These are phyloP conservation scores for Dione juno DNA, from an alignment of 2,888 invertebrate species.

Conservation along the genomic window DNA sequence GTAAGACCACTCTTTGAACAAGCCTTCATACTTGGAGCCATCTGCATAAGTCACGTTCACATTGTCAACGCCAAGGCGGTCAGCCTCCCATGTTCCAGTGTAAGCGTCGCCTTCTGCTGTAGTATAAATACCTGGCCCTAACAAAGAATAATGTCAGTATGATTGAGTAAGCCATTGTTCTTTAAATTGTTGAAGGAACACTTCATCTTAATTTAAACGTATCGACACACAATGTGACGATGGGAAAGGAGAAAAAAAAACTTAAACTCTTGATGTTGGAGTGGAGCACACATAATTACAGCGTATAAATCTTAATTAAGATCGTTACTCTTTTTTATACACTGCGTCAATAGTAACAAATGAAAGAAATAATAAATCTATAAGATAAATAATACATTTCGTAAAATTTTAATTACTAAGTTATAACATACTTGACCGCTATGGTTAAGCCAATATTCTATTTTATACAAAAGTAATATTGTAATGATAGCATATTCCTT, in stretches of 20 bases:
- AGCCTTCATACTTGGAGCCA: constrained; percentile 78
- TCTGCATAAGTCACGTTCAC: constrained; percentile 71
- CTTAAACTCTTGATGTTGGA: constrained; percentile 1
- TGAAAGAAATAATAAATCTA: too few species aligned
- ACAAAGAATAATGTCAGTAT: constrained; percentile 29
- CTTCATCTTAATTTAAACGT: constrained; percentile 23
- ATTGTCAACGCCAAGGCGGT: constrained; percentile 70
- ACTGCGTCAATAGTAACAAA: too few species aligned
- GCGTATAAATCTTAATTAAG: constrained; percentile 21
- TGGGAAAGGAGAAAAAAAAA: constrained; percentile 21
- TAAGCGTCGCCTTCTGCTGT: constrained; percentile 85
- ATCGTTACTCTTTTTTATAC: constrained; percentile 18
- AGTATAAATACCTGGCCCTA: constrained; percentile 81
- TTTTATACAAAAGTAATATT: too few species aligned
- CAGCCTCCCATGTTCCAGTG: constrained; percentile 81
- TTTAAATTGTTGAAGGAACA: constrained; percentile 7
- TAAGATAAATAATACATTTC: too few species aligned
- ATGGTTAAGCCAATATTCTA: too few species aligned
- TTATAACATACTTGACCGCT: too few species aligned
- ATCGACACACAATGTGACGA: constrained; percentile 19
- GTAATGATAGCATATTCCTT: too few species aligned
- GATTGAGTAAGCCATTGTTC: constrained; percentile 23
- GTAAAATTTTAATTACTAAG: too few species aligned
- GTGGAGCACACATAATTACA: constrained; percentile 18
- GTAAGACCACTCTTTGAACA: constrained; percentile 76